Base-by-base conservation (phyloP, 2,888 invertebrate species). In the Napeogenes sylphis region DNA sequence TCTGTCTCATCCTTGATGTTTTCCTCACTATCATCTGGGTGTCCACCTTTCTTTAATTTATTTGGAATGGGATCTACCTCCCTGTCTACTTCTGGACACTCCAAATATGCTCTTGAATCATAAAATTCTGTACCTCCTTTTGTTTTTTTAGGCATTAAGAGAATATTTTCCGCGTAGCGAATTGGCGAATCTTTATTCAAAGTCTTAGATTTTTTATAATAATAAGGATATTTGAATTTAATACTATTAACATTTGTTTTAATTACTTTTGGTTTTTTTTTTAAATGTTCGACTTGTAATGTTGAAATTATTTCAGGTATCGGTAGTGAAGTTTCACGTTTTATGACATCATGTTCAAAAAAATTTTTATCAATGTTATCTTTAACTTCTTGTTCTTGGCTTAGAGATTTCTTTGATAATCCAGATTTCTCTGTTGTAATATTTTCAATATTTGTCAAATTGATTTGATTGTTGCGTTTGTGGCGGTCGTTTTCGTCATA, bases 101-200 rank as follows among this genome's bases (percentile, higher is more conserved):
- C 76, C 8, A 87, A 77, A 65, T 73, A 74, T n/a, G 84, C 81
- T 62, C 93, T 90, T 0, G 94, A 94, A 65, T 93, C 92, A 72
- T 95, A 95, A 82, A 95, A 95, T 63, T 94, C 93, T 75, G 94
- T 92, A 12, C 93, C 92, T n/a, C 93, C 93, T 10, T 85, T 83
- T 0, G 91, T 90, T 82, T 95, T 95, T 42, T 81, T 83, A 0
- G 95, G 95, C 35, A 94, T 91, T 6, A 91, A 85, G 62, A 86
- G 81, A 0, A 94, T 85, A 82, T 94, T 92, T 75, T 94, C 92
- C 0, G 94, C 92, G 74, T 95, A 95, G 46, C 92, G 88, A 32
- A 95, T 76, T 0, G 94, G 93, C 0, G 95, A 94, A 72, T 93
- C 80, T 71, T 84, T 87, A 59, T 91, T 83, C 0, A 93, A 68